Base-by-base conservation (phyloP, 2,888 invertebrate species). In the Autographa gamma region DNA sequence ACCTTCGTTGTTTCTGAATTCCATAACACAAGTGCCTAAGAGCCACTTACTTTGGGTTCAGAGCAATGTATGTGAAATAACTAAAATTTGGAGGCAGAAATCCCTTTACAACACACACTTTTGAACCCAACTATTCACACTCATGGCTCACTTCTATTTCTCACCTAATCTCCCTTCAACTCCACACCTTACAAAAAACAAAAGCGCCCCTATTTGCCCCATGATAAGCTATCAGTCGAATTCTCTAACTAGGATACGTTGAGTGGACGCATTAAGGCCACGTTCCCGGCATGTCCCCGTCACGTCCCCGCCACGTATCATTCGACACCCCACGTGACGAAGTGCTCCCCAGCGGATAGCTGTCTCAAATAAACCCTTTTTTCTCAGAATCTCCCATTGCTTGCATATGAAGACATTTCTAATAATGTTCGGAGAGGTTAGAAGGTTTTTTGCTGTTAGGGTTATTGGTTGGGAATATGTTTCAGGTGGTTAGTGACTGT, bases 321-420 rank as follows among this genome's bases (percentile, higher is more conserved):
- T 66, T 68, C 83, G 85, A 85, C 88, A 85, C 82, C 83, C 85
- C 86, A 89, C 89, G 89, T 89, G 89, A 88, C 88, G 79, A 82
- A 89, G 86, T 83, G 86, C 81, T 81, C 88, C 84, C 87, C 54
- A 66, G 87, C 67, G 87, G 79, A 79, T 85, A 82, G 79, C 84
- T 83, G 84, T 83, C 82, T 84, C 73, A 84, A 88, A 86, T 86
- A 84, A 85, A 76, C 85, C 80, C 71, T 80, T 85, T 86, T 86
- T 81, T 79, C 82, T 79, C 76, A 81, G 82, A 86, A 86, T 84
- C 81, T 83, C 86, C 79, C 78, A 80, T 83, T 84, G 83, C 82
- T 75, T 85, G 81, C 84, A 81, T 86, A 83, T 85, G 81, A 82
- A 85, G 79, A 83, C 75, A 79, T 82, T 75, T 73, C 73, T 81